A percentile compares a stretch with the other conserved stretches of the same genome.
Conservation (phyloP, 2,888 invertebrate genomes). For the Zeuzera pyrina region DNA sequence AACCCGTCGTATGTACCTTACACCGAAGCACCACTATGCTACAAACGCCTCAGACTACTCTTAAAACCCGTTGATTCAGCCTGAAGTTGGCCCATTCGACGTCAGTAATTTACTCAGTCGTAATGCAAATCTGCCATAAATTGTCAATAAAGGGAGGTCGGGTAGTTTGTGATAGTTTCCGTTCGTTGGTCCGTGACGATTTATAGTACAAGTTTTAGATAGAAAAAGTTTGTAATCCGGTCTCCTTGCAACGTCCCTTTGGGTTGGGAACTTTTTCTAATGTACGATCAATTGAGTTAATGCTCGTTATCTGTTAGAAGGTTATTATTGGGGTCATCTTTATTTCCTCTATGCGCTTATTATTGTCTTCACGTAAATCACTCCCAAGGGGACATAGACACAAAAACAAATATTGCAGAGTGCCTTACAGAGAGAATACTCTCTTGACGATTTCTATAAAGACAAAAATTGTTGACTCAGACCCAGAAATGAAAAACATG, state of each 20-base stretch:
- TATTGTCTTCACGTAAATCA: no score
- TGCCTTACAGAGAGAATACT: no score
- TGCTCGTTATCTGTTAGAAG: constrained; percentile 7
- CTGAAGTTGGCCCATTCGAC: constrained; percentile 21
- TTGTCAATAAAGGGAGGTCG: constrained; percentile 47
- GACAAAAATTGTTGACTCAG: no score
- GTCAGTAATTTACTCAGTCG: constrained; percentile 39
- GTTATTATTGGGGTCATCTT: constrained; percentile 1
- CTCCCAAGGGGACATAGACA: no score
- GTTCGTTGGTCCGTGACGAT: constrained; percentile 48
- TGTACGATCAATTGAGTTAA: constrained; percentile 11
- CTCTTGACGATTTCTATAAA: no score
- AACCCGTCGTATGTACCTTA: no score
- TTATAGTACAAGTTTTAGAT: constrained; percentile 66
- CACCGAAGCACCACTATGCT: no score
- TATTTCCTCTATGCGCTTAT: neutral
- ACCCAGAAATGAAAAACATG: no score
- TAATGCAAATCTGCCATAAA: constrained; percentile 65
- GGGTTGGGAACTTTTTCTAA: constrained; percentile 6
- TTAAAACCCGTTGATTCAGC: constrained; percentile 20
- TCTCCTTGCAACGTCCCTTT: constrained; percentile 22
- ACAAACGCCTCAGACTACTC: no score
- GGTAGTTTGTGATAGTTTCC: constrained; percentile 12
- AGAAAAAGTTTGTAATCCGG: constrained; percentile 60
- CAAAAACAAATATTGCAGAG: no score